These are phyloP conservation scores for Sisyra nigra DNA, from an alignment of 2,888 invertebrate genomes.

Conservation along the genomic window DNA sequence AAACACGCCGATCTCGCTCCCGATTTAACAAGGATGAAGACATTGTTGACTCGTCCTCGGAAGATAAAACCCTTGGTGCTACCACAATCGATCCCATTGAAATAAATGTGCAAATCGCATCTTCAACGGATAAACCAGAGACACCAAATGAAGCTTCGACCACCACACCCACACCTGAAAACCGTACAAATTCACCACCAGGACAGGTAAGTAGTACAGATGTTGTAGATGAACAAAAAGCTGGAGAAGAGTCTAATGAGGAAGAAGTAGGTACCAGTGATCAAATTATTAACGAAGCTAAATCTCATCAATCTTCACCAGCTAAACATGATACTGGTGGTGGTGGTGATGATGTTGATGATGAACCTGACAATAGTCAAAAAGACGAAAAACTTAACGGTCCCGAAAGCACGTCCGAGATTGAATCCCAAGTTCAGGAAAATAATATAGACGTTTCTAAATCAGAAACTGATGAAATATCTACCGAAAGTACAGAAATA, in stretches of 20 bases:
- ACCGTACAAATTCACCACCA: background rate
- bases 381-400: slow-evolving; percentile 9
- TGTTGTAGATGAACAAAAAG: slow-evolving; percentile 3
- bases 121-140: slow-evolving; percentile 21
- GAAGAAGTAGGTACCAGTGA: background rate
- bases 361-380: slow-evolving; percentile 12
- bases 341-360: slow-evolving; percentile 11
- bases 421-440: slow-evolving; percentile 6
- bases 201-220: slow-evolving; percentile 5
- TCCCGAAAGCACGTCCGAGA: background rate
- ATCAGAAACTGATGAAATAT: slow-evolving; percentile 6
- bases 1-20: slow-evolving; percentile 8
- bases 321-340: background rate
- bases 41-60: slow-evolving; percentile 13
- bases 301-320: too few relatives aligned
- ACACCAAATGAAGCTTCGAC: slow-evolving; percentile 20
- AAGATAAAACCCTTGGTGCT: slow-evolving; percentile 15
- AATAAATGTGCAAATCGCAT: background rate
- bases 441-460: slow-evolving; percentile 7
- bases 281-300: background rate
- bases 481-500: slow-evolving; percentile 7
- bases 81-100: slow-evolving; percentile 20
- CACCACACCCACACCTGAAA: too few relatives aligned
- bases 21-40: slow-evolving; percentile 8
- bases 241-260: slow-evolving; percentile 1